Conservation (phyloP, 2,797 vertebrate species). For the Myioborus melanocephalus region DNA sequence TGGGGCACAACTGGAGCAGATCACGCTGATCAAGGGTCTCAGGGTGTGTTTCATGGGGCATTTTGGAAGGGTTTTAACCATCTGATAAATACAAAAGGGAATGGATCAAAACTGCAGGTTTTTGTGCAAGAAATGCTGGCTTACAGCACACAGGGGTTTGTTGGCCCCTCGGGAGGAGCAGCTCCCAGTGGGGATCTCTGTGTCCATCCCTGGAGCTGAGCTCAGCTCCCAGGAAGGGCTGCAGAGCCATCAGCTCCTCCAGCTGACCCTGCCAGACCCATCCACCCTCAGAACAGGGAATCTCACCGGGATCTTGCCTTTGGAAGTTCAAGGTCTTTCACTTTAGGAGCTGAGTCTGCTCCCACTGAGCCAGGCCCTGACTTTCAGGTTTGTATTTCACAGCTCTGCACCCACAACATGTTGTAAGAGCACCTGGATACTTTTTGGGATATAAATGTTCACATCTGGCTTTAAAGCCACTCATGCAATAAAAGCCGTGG, state of each 20-base stretch:
- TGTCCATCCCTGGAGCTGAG: neutral
- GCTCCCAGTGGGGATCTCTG: neutral
- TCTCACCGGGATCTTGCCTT: neutral
- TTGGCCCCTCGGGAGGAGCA: neutral
- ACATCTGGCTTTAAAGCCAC: too few species aligned
- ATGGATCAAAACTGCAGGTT: neutral
- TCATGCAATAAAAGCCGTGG: too few species aligned
- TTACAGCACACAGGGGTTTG: neutral
- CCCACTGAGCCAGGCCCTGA: neutral
- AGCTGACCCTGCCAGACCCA: neutral
- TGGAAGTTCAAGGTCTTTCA: neutral
- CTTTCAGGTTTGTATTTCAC: neutral
- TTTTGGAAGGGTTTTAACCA: neutral
- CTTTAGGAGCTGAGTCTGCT: neutral
- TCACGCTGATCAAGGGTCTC: neutral
- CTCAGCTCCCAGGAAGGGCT: neutral
- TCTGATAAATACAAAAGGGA: conserved; percentile 6
- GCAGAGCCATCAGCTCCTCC: too few species aligned
- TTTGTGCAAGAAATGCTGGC: neutral
- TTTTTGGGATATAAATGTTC: too few species aligned
- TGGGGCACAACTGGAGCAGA: neutral
- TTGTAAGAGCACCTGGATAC: neutral
- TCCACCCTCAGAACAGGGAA: neutral
- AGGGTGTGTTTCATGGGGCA: neutral
- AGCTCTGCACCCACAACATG: neutral